A percentile compares a stretch with the other conserved stretches of the same genome.
Evolutionary conservation across 2,888 invertebrate genomes (phyloP).

Genomic region (Sminthurides aquaticus): DNA sequence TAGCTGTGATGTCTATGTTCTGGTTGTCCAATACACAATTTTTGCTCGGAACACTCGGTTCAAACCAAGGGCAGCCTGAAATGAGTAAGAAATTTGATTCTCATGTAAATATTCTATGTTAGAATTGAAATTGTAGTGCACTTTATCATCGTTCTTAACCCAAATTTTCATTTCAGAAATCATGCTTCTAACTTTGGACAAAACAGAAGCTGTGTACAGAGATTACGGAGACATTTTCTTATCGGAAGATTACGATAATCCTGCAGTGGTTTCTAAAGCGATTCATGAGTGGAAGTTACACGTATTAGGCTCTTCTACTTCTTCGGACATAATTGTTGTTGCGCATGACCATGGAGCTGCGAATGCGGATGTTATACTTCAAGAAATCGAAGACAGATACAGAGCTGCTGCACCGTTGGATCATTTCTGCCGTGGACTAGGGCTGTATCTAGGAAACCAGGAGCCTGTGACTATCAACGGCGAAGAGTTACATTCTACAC

Average conservation of each 20-base stretch:
- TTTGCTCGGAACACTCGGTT: not conserved
- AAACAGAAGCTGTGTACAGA: conserved; percentile 13
- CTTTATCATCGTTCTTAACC: no score
- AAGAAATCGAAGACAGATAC: conserved; percentile 17
- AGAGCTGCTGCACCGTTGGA: conserved; percentile 17
- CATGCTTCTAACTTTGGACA: conserved; percentile 18
- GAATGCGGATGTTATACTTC: conserved; percentile 12
- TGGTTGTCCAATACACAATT: conserved; percentile 19
- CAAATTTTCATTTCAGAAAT: conserved; percentile 11
- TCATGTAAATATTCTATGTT: not conserved
- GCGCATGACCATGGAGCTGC: conserved; percentile 4
- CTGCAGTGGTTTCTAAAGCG: conserved; percentile 7
- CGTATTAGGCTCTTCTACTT: conserved; percentile 14
- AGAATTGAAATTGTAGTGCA: no score
- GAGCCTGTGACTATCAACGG: conserved; percentile 6
- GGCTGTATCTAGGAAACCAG: conserved; percentile 7
- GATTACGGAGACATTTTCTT: conserved; percentile 19
- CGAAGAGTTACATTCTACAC: conserved; percentile 1
- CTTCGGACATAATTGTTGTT: conserved; percentile 7
- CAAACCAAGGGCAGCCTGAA: conserved; percentile 6
- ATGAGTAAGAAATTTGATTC: conserved; percentile 7
- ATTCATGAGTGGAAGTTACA: conserved; percentile 17
- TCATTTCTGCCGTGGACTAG: conserved; percentile 15
- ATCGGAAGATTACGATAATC: conserved; percentile 8
- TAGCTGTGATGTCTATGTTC: conserved; percentile 5